Conservation (phyloP, 2,888 invertebrate species). For the Epinotia bilunana region DNA sequence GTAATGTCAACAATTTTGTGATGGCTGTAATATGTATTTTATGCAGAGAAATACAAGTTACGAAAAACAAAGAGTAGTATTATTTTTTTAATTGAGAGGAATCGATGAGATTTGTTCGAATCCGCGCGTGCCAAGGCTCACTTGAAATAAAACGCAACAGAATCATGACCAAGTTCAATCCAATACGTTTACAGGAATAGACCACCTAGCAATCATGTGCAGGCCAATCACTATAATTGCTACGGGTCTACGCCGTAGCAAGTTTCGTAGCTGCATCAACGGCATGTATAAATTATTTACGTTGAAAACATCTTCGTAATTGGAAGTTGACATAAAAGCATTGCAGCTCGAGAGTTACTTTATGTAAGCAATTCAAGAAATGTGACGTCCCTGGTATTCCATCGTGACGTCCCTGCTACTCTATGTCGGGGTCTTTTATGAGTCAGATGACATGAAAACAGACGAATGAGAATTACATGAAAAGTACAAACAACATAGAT, state of each 20-base stretch:
- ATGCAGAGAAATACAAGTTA: no score
- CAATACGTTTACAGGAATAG: not conserved
- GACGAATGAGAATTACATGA: no score
- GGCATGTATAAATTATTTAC: slow-evolving; percentile 6
- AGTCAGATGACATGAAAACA: no score
- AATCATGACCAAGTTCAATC: not conserved
- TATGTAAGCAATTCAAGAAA: not conserved
- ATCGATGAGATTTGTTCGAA: no score
- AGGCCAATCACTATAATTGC: slow-evolving; percentile 16
- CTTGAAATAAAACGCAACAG: not conserved
- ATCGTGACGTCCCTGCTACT: no score
- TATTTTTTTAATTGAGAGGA: no score
- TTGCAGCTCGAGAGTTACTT: slow-evolving; percentile 2
- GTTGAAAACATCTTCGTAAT: slow-evolving; percentile 10
- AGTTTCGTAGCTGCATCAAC: slow-evolving; percentile 13
- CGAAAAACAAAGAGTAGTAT: no score
- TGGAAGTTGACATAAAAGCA: slow-evolving; percentile 9
- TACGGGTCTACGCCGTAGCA: slow-evolving; percentile 28
- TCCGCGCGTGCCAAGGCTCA: not conserved
- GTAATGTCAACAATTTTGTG: no score
- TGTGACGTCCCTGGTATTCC: not conserved
- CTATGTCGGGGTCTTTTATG: no score
- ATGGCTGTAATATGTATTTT: not conserved
- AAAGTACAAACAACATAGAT: no score
- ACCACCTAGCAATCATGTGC: not conserved